Percentiles rank a stretch among this genome's conserved stretches.
Conservation (phyloP, 2,888 invertebrate genomes). For the Abscondita cerata region DNA sequence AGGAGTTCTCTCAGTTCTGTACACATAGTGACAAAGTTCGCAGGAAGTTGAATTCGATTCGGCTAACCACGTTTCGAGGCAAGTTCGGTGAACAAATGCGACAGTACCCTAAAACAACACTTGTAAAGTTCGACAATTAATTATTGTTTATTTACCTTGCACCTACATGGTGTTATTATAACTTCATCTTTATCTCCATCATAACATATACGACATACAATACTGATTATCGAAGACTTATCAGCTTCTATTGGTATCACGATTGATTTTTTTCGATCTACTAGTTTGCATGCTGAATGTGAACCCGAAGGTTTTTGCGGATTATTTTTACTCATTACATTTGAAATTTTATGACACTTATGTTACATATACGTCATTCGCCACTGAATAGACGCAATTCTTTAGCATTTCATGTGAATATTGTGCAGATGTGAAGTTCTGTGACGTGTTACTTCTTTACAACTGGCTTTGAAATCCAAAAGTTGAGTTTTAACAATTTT, state of each 20-base stretch:
- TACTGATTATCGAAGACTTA: constrained; percentile 50
- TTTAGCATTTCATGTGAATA: too few relatives aligned
- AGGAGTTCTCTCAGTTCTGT: constrained; percentile 69
- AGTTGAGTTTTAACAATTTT: too few relatives aligned
- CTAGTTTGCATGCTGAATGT: constrained; percentile 8
- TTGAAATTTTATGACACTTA: neutral
- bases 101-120: constrained; percentile 68
- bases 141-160: constrained; percentile 55
- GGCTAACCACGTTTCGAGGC: constrained; percentile 78
- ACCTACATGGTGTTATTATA: constrained; percentile 60
- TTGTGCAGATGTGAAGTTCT: too few relatives aligned
- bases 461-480: too few relatives aligned
- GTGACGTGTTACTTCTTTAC: too few relatives aligned
- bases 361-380: too few relatives aligned
- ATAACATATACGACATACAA: constrained; percentile 62
- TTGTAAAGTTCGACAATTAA: neutral
- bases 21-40: constrained; percentile 75
- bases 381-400: too few relatives aligned
- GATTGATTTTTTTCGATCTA: constrained; percentile 15
- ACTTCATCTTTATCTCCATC: constrained; percentile 58
- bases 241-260: constrained; percentile 21
- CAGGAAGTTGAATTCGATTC: constrained; percentile 74
- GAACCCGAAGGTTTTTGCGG: constrained; percentile 24
- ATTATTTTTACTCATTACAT: constrained; percentile 14
- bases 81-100: constrained; percentile 74